phyloP scores from a whole-genome alignment of 2,888 invertebrate genomes.

The Lochmaea crataegi region DNA sequence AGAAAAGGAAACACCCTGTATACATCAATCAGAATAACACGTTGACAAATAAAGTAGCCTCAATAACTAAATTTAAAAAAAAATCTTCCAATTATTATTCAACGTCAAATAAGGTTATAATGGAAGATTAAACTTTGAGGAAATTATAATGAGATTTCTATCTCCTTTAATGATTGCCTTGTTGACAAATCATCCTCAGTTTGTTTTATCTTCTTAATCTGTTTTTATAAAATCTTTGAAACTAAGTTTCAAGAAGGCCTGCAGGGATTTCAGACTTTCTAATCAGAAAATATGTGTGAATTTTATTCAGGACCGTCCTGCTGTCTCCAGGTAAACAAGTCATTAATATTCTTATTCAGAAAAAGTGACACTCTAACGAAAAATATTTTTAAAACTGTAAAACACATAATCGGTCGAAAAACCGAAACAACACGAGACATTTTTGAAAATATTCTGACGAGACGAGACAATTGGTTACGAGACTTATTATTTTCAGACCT shows the following conservation, averaged over 20 bases:
- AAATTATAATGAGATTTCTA: not conserved
- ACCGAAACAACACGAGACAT: too few relatives aligned
- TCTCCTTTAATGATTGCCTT: conserved; percentile 7
- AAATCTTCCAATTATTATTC: not conserved
- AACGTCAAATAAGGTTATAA: conserved; percentile 1
- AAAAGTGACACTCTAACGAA: not conserved
- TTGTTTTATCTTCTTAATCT: conserved; percentile 24
- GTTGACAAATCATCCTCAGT: conserved; percentile 19
- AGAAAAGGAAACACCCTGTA: too few relatives aligned
- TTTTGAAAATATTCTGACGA: too few relatives aligned
- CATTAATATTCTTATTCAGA: not conserved
- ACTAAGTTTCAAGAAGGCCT: conserved; percentile 8
- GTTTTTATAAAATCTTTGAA: conserved; percentile 28
- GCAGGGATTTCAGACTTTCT: conserved; percentile 12
- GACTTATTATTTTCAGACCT: too few relatives aligned
- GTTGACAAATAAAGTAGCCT: too few relatives aligned
- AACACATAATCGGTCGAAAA: too few relatives aligned
- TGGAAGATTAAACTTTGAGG: not conserved
- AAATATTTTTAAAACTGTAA: not conserved
- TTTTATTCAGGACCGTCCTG: not conserved
- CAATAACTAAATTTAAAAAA: too few relatives aligned
- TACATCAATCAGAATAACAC: too few relatives aligned
- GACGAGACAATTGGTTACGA: too few relatives aligned
- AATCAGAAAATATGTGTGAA: conserved; percentile 25
- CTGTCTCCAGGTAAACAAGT: not conserved